Evolutionary conservation across 2,113 vertebrate genomes (phyloP), one percentile per base, ranked within the genome.

Genomic region (Aythya baeri): DNA sequence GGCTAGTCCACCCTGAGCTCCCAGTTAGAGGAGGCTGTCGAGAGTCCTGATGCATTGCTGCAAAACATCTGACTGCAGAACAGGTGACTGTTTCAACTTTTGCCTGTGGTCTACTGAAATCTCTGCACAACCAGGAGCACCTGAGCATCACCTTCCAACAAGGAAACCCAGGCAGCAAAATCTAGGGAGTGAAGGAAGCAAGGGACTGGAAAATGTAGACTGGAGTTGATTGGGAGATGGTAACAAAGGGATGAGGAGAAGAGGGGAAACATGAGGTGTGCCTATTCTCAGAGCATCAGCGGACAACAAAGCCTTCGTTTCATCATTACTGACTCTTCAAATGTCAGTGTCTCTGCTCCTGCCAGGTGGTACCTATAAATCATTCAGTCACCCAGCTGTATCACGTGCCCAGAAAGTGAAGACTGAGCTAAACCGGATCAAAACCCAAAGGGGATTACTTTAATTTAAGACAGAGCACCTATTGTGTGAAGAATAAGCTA

Each of bases 361-460:
- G 68, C 54, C 96, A 95, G 83, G 78, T 89, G 71, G 61, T 74
- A 38, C 15, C 75, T 66, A 85, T 94, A 86, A 96, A 97, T 94
- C 94, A 97, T 96, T 96, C 71, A 95, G 70, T 80, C 68, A 87
- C 44, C 15, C 83, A 86, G 41, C 18, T 27, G 76, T 7, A 66
- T 67, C 43, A 11, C 12, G 26, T 78, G 71, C 27, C 58, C 61
- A 17, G 73, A 93, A 67, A 66, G 21, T 22, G 80, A 89, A 81
- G 58, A 80, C 23, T 17, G 17, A 86, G 31, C 22, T 79, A 52
- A 89, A 88, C 11, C 80, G 52, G 25, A 91, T 27, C 57, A 86
- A 86, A 80, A 49, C 36, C 27, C 72, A 34, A 57, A 89, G 75
- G 44, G 13, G 46, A 68, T 70, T 62, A 61, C 58, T 89, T 85